These are phyloP conservation scores for Lepidotrigona ventralis DNA, from an alignment of 1,140 invertebrate genomes.

Conservation along the genomic window DNA sequence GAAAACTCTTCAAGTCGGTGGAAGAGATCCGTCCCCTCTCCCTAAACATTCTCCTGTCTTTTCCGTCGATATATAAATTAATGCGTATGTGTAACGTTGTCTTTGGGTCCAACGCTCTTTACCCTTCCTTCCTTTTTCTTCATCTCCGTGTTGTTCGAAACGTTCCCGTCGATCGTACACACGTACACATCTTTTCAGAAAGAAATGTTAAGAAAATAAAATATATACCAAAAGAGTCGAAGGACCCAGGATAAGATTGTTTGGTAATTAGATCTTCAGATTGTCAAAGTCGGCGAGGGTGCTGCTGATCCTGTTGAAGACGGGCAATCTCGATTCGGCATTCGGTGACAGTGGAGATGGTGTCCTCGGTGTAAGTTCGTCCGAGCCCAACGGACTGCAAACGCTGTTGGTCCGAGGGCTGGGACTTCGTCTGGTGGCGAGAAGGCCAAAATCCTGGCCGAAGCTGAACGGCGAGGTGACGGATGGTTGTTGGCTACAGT, in stretches of 20 bases:
- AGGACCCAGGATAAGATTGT: background rate
- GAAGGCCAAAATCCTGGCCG: constrained; percentile 75
- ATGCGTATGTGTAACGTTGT: background rate
- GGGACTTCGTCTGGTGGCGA: constrained; percentile 67
- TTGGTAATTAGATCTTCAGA: constrained; percentile 79
- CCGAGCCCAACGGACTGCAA: constrained; percentile 59
- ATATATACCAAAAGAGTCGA: constrained; percentile 17
- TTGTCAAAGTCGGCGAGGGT: constrained; percentile 82
- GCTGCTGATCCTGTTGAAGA: constrained; percentile 86
- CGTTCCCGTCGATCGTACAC: background rate
- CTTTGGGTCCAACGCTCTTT: constrained; percentile 19
- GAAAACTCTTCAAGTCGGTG: constrained; percentile 24
- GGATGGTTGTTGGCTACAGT: constrained; percentile 68
- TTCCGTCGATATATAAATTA: constrained; percentile 24
- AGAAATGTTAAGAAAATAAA: background rate
- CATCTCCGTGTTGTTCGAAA: background rate
- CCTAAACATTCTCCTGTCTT: constrained; percentile 33
- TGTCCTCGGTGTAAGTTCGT: constrained; percentile 76
- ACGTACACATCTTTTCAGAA: background rate
- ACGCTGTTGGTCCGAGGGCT: constrained; percentile 56
- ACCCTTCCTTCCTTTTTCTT: too few species aligned
- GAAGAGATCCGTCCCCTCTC: constrained; percentile 28
- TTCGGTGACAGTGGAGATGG: constrained; percentile 77
- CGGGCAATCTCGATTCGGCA: constrained; percentile 81
- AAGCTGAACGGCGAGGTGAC: constrained; percentile 75